A percentile compares a stretch with the other conserved stretches of the same genome.
These are phyloP conservation scores for Mesocentrotus franciscanus DNA, from an alignment of 53 echinoderm and acorn worm species.

Conservation along the genomic window DNA sequence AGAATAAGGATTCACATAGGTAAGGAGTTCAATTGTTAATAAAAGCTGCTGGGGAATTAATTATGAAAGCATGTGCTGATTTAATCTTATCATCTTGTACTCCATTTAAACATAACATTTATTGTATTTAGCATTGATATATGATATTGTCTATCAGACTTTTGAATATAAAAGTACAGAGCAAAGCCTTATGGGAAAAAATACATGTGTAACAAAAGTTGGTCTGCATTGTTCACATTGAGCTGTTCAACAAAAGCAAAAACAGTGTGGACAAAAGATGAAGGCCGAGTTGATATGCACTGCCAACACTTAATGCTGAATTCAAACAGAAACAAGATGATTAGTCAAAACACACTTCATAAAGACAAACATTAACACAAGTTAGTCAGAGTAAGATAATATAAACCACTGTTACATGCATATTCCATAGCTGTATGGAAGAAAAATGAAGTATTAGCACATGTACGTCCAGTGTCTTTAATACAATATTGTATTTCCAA, in stretches of 20 bases:
- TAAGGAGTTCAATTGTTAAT: neutral
- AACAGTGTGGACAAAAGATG: neutral
- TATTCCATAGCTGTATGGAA: neutral
- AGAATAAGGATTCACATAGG: neutral
- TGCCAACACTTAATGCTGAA: constrained; percentile 22
- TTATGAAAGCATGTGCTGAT: neutral
- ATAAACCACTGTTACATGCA: constrained; percentile 1
- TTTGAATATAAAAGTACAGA: neutral
- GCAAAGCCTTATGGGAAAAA: neutral
- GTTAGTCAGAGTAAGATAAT: constrained; percentile 10
- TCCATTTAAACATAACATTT: neutral
- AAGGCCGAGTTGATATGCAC: neutral
- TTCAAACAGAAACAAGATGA: neutral
- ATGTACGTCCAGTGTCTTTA: neutral
- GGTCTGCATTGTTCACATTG: neutral
- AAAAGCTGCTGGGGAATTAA: neutral
- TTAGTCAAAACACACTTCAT: constrained; percentile 54
- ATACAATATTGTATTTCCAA: neutral
- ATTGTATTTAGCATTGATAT: neutral
- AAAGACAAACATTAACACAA: constrained; percentile 2
- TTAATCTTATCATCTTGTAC: neutral
- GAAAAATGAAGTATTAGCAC: neutral
- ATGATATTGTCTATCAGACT: neutral
- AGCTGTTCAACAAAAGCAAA: neutral
- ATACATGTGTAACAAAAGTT: neutral